A percentile compares a stretch with the other conserved stretches of the same genome.
Evolutionary conservation across 2,888 invertebrate species (phyloP).

Genomic region (Brenthis hecate): DNA sequence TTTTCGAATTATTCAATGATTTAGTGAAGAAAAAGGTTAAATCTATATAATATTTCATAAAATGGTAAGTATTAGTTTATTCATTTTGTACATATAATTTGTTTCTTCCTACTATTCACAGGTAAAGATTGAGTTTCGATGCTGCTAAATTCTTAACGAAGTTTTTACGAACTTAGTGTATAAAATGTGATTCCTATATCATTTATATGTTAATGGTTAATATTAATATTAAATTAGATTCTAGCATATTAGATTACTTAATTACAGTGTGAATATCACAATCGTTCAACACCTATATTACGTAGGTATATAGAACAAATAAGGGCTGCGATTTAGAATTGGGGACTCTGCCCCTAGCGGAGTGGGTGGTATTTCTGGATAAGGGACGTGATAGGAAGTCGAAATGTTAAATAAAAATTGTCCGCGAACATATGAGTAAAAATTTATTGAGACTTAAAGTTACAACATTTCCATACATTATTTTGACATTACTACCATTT

Average conservation of each 20-base stretch:
- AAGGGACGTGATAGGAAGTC: no score
- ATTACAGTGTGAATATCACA: neutral
- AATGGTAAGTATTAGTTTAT: conserved; percentile 58
- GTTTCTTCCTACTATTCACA: neutral
- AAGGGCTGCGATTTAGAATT: no score
- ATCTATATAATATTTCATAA: conserved; percentile 49
- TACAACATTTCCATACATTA: no score
- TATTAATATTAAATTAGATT: neutral
- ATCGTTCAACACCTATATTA: neutral
- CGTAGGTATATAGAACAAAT: neutral
- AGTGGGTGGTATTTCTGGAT: no score
- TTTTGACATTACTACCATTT: no score
- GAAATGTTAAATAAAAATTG: no score
- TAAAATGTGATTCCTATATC: neutral
- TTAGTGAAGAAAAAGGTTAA: conserved; percentile 56
- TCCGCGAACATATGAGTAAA: no score
- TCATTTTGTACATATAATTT: conserved; percentile 14
- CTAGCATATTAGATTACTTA: neutral
- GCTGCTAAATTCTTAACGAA: conserved; percentile 35
- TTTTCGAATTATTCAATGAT: conserved; percentile 52
- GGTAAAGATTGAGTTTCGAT: conserved; percentile 17
- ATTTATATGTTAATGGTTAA: neutral
- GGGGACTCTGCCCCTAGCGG: no score
- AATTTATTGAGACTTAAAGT: no score
- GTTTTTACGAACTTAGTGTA: conserved; percentile 29